phyloP scores from a whole-genome alignment of 2,797 vertebrate genomes.

The Petrocephalus sullivani region DNA sequence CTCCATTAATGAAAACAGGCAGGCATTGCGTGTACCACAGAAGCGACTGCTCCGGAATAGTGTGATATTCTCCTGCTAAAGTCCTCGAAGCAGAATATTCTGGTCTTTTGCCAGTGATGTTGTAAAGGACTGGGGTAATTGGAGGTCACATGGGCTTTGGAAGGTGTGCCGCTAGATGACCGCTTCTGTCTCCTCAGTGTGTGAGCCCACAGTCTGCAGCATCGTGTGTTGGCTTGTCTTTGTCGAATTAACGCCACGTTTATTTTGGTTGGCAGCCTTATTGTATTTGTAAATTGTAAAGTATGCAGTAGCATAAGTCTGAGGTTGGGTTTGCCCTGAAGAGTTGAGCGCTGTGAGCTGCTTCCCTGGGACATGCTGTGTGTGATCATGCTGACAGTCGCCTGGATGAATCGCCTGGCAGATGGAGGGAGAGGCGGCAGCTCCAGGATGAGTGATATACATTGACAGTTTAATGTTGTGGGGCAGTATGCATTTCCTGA shows the following conservation, averaged over 20 bases:
- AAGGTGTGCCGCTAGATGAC: neutral
- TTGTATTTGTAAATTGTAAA: too few relatives aligned
- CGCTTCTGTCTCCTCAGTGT: neutral
- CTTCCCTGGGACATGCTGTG: neutral
- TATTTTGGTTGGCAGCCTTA: neutral
- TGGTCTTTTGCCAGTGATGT: neutral
- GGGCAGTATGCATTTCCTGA: neutral
- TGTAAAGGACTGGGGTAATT: neutral
- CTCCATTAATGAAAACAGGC: neutral
- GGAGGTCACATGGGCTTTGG: neutral
- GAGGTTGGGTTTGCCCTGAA: too few relatives aligned
- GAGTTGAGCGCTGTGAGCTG: neutral
- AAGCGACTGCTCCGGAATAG: neutral
- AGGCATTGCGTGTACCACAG: neutral
- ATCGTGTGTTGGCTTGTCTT: neutral
- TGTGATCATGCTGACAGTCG: neutral
- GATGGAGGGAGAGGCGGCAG: neutral
- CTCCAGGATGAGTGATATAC: neutral
- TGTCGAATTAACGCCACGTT: neutral
- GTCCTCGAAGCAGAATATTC: neutral
- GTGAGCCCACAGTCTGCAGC: neutral
- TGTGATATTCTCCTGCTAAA: neutral
- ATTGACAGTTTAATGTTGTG: constrained; percentile 1
- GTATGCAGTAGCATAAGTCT: too few relatives aligned
- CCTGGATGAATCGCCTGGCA: neutral